Conservation (phyloP, 2,113 vertebrate genomes). For the Passer montanus region DNA sequence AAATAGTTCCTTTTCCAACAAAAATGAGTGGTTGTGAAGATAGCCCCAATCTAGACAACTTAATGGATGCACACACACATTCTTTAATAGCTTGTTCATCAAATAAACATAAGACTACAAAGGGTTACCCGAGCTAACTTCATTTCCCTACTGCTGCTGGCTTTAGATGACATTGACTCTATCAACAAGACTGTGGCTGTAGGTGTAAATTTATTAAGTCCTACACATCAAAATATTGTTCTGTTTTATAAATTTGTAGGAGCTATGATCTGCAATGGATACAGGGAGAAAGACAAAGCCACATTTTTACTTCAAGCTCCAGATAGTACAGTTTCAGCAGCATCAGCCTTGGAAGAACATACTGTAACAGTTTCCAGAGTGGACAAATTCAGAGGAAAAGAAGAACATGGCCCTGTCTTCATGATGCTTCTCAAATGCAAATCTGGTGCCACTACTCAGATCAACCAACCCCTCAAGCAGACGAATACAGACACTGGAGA, state of each 20-base stretch:
- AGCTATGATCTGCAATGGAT: conserved; percentile 11
- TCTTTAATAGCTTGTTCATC: conserved; percentile 29
- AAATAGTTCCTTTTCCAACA: conserved; percentile 42
- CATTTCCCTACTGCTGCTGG: not conserved
- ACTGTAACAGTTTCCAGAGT: not conserved
- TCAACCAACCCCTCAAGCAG: not conserved
- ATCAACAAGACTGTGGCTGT: conserved; percentile 18
- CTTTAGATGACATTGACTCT: conserved; percentile 22
- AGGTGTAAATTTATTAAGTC: conserved; percentile 36
- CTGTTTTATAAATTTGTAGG: not conserved
- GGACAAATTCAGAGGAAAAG: not conserved
- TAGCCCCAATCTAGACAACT: not conserved
- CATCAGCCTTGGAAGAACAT: not conserved
- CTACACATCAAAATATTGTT: conserved; percentile 27
- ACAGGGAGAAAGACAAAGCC: not conserved
- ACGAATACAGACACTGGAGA: not conserved
- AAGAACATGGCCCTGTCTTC: not conserved
- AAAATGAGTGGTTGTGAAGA: conserved; percentile 52
- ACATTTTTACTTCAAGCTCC: not conserved
- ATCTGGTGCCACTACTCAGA: not conserved
- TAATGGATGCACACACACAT: conserved; percentile 23
- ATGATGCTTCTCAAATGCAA: not conserved
- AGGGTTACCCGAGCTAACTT: not conserved
- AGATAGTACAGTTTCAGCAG: not conserved
- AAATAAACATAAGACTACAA: conserved; percentile 4